Evolutionary conservation across 2,113 vertebrate genomes (phyloP).

Genomic region (Sylvicapra grimmia): DNA sequence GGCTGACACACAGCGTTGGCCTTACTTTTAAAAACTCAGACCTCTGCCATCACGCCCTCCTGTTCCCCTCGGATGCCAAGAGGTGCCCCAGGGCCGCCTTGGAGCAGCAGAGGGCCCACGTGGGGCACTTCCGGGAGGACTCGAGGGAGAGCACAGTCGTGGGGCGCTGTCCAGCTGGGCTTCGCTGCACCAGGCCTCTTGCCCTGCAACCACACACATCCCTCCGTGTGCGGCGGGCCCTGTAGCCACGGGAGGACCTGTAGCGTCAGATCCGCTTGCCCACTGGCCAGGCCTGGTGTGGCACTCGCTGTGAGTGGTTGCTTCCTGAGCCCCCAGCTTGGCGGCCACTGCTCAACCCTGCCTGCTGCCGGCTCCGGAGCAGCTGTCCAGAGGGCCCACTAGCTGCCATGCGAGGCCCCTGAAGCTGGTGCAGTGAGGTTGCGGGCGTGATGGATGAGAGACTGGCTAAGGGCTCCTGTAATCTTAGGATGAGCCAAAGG

Average conservation of each 20-base stretch:
- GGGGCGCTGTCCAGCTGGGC: rapidly evolving
- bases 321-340: neutral
- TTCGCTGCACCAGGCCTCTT: neutral
- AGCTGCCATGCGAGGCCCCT: neutral
- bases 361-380: neutral
- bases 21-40: neutral
- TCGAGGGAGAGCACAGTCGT: neutral
- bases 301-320: neutral
- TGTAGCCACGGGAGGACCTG: neutral
- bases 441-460: rapidly evolving
- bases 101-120: rapidly evolving
- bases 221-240: neutral
- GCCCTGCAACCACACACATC: rapidly evolving
- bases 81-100: neutral
- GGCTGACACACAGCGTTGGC: neutral
- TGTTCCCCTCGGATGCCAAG: neutral
- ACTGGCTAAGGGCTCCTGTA: neutral
- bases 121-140: neutral
- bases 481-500: neutral
- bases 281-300: neutral
- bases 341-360: neutral
- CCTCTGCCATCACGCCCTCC: neutral
- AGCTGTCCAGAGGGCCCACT: neutral
- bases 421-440: neutral
- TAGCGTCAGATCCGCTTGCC: neutral